Conservation (phyloP, 2,888 invertebrate species). For the Spatulosminthurus flaviceps region DNA sequence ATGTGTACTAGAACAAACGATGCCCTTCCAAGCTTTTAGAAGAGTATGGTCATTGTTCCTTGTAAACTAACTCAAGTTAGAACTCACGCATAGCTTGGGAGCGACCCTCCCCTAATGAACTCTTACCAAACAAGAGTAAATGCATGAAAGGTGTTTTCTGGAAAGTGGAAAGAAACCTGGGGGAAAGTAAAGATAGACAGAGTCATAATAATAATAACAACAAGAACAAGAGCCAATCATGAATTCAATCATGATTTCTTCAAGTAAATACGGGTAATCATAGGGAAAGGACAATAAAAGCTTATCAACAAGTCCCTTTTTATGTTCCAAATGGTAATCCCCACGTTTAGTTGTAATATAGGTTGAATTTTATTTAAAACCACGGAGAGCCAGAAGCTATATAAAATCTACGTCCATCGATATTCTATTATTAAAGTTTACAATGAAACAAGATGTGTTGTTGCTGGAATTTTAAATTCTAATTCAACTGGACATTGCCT, state of each 20-base stretch:
- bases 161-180: background rate
- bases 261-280: constrained; percentile 23
- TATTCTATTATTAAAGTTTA: background rate
- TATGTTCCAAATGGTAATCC: background rate
- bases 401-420: background rate
- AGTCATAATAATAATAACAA: background rate
- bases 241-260: background rate
- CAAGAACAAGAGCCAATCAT: background rate
- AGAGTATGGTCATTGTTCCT: background rate
- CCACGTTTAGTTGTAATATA: no score
- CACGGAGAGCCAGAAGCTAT: no score
- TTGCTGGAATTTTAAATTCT: background rate
- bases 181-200: constrained; percentile 6
- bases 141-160: background rate
- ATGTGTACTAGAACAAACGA: no score
- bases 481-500: background rate
- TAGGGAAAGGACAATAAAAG: constrained; percentile 33
- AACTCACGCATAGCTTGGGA: background rate
- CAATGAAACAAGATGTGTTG: no score
- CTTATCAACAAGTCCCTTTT: constrained; percentile 16
- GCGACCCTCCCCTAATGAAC: background rate
- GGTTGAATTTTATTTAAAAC: no score
- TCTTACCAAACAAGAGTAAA: background rate
- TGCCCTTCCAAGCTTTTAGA: background rate
- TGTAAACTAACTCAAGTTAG: background rate